These are phyloP conservation scores for Morone saxatilis DNA, from an alignment of 2,113 vertebrate species.

Conservation along the genomic window DNA sequence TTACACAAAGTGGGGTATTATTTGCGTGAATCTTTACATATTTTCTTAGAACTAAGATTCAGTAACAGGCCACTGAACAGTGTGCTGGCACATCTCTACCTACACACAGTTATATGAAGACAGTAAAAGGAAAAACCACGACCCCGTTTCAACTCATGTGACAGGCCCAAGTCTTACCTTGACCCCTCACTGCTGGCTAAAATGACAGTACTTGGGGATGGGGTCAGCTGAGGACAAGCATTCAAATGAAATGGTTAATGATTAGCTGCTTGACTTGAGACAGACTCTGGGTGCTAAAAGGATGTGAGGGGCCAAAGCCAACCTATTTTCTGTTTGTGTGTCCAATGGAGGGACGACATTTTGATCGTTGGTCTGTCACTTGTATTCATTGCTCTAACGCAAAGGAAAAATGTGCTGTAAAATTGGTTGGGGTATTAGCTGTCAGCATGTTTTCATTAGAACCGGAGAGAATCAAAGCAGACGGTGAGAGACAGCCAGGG, in stretches of 20 bases:
- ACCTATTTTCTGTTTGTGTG: conserved; percentile 51
- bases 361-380: conserved; percentile 67
- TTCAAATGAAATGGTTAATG: conserved; percentile 73
- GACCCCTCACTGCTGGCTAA: conserved; percentile 38
- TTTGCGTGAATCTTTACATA: not conserved
- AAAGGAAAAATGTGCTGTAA: conserved; percentile 63
- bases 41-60: not conserved
- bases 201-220: conserved; percentile 29
- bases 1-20: not conserved
- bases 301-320: conserved; percentile 59
- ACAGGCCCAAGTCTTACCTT: conserved; percentile 38
- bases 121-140: not conserved
- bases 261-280: conserved; percentile 68
- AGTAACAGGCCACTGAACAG: not conserved
- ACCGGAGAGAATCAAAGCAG: conserved; percentile 75
- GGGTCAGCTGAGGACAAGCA: conserved; percentile 66
- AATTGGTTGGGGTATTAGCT: conserved; percentile 74
- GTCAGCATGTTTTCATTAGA: conserved; percentile 79
- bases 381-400: conserved; percentile 66
- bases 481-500: conserved; percentile 59
- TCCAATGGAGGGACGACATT: conserved; percentile 29
- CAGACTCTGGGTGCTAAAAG: conserved; percentile 45
- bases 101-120: not conserved
- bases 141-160: conserved; percentile 17
- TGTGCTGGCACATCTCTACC: not conserved